Percentiles rank a stretch among this genome's conserved stretches.
These are phyloP conservation scores for Clarias pachynema DNA, from an alignment of 2,797 vertebrate species.

Conservation along the genomic window DNA sequence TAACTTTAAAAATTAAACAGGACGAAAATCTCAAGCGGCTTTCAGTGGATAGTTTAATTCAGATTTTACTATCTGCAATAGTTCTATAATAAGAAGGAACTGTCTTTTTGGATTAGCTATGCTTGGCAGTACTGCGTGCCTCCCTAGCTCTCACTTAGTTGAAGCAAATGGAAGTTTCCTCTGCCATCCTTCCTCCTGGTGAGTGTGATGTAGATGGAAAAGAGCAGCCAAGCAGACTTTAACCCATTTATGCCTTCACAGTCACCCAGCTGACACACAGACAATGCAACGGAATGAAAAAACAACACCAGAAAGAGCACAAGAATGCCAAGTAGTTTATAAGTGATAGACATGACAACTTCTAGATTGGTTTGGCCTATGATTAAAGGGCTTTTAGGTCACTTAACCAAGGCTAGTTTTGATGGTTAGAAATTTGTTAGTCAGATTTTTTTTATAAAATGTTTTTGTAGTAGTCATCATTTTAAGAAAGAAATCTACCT, in stretches of 20 bases:
- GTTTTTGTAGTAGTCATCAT: background rate
- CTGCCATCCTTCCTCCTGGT: conserved; percentile 65
- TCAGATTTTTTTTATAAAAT: background rate
- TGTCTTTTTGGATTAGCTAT: conserved; percentile 91
- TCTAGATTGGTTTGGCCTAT: background rate
- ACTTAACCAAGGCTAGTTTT: background rate
- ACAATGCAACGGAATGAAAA: background rate
- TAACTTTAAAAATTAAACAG: conserved; percentile 92
- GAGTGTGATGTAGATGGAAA: conserved; percentile 42
- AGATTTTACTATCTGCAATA: conserved; percentile 87
- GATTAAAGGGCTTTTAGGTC: background rate
- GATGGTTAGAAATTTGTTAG: background rate
- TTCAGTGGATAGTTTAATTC: conserved; percentile 84
- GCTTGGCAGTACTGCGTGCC: conserved; percentile 70
- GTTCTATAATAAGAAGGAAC: conserved; percentile 89
- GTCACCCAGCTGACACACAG: background rate
- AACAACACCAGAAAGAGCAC: conserved; percentile 8
- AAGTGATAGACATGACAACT: background rate
- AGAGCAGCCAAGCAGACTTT: conserved; percentile 53
- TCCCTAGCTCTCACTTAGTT: conserved; percentile 56
- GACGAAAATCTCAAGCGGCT: conserved; percentile 75
- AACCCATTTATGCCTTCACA: conserved; percentile 56
- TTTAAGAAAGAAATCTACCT: conserved; percentile 6
- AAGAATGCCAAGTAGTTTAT: background rate
- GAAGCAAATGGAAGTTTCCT: conserved; percentile 66